Evolutionary conservation across 2,797 vertebrate genomes (phyloP), one percentile per base, ranked within the genome.

Genomic region (Halcyon leucocephala): DNA sequence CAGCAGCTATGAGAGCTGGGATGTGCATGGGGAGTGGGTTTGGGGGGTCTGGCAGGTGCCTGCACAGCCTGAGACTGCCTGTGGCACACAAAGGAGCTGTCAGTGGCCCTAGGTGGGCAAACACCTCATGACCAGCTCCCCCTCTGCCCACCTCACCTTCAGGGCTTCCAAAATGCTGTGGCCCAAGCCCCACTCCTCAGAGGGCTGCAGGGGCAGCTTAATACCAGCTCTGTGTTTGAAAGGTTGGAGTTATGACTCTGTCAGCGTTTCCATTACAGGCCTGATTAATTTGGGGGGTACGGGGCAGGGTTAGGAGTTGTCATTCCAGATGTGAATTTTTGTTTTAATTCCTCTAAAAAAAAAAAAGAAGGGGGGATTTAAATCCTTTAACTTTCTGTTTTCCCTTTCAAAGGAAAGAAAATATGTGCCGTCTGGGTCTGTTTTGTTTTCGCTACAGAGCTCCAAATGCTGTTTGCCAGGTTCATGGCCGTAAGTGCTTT

Each of bases 291-390:
- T 94, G 65, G 84, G 82, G 96, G 86, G 69, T 88, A 80, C 21
- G 0, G 90, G 54, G 65, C 49, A 95, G 93, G 93, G 94, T 90
- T 93, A 95, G 96, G 85, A 90, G 93, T 82, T 97, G 94, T 95
- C 93, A 92, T 96, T 96, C 96, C 97, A 98, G 98, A 97, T 98
- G 97, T 96, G 96, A 96, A 97, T 98, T 97, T 97, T 97, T 95
- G 96, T 95, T 97, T 96, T 98, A 98, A 98, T 97, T 98, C 95
- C 93, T 81, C 84, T 22, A 60, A 24, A 73, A 86, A 79, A 60
- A 39, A 14, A 4, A 1, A 3, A 7, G 49, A 3, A 7, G 49
- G 14, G 3, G 7, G 10, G 19, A 7, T 65, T 90, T 93, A 97
- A 98, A 97, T 96, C 96, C 93, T 92, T 95, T 94, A 96, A 96